Base-by-base conservation (phyloP, 2,113 vertebrate species). In the Neolamprologus cancellatus region DNA sequence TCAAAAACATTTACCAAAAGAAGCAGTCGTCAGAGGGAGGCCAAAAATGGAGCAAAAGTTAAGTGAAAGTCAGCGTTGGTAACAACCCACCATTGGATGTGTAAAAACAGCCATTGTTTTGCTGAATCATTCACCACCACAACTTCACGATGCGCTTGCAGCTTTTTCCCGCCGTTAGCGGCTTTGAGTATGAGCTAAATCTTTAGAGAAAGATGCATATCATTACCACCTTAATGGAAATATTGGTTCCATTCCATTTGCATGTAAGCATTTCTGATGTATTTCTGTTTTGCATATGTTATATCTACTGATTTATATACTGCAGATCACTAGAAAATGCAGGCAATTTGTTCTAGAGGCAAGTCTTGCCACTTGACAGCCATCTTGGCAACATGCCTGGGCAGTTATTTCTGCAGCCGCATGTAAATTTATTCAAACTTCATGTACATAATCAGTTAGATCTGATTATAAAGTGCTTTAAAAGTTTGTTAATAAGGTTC, bases 111-210 rank as follows among this genome's bases (percentile, higher is more conserved):
- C 53, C n/a, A 23, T 25, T 5, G 15, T 14, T 41, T 57, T 11
- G 69, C 69, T 76, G 15, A 76, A 30, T 76, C 69, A 76, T 28
- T 48, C 23, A 1, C 69, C 69, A 76, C 23, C 10, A 46, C 39
- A 0, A 5, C 23, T 76, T 48, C 41, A 48, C 15, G 0, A 30
- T 76, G 14, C 4, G 0, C 44, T 18, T 76, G 41, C 69, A 76
- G 8, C 39, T 46, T 74, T 74, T 28, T 46, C 66, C 39, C 8
- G 1, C 23, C 4, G 1, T 76, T 48, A 76, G 69, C 15, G 0
- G 23, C 17, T 76, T 76, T 12, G 41, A 46, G 9, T 18, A 25
- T 4, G 9, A 17, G 14, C 14, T 18, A 12, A 76, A 12, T 48
- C 25, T 48, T 76, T 76, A 76, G 4, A 74, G 69, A 48, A 7